A percentile compares a stretch with the other conserved stretches of the same genome.
phyloP scores from a whole-genome alignment of 2,113 vertebrate species.

The Menidia beryllina region DNA sequence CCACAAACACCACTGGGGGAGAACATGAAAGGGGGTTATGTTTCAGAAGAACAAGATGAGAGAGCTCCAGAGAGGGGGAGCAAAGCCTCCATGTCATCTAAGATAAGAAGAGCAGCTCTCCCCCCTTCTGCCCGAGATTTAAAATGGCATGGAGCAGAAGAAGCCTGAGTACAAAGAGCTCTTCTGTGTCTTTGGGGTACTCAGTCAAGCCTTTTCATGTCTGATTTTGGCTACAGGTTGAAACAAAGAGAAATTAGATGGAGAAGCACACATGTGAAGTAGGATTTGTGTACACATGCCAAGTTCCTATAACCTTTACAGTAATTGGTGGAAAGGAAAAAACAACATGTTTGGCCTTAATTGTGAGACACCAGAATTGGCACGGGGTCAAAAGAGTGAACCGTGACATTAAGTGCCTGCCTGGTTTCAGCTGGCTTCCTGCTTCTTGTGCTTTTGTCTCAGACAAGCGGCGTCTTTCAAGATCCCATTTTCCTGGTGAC shows the following conservation, averaged over 20 bases:
- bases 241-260: conserved; percentile 60
- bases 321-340: conserved; percentile 55
- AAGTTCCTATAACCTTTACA: conserved; percentile 61
- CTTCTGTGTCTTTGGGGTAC: conserved; percentile 61
- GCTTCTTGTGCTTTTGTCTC: conserved; percentile 37
- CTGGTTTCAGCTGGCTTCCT: conserved; percentile 38
- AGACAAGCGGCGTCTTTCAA: conserved; percentile 49
- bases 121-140: conserved; percentile 66
- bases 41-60: conserved; percentile 60
- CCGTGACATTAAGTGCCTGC: conserved; percentile 65
- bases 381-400: conserved; percentile 52
- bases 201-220: conserved; percentile 69
- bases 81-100: conserved; percentile 72
- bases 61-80: conserved; percentile 46
- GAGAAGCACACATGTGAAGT: conserved; percentile 2
- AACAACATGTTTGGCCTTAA: conserved; percentile 57
- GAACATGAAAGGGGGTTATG: conserved; percentile 64
- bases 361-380: conserved; percentile 52
- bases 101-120: conserved; percentile 69
- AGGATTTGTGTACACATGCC: conserved; percentile 30
- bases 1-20: conserved; percentile 55
- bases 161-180: conserved; percentile 73
- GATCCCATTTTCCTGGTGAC: conserved; percentile 58
- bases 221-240: conserved; percentile 51
- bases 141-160: conserved; percentile 68